These are phyloP conservation scores for Lithophane socia DNA, from an alignment of 2,888 invertebrate genomes.

Conservation along the genomic window DNA sequence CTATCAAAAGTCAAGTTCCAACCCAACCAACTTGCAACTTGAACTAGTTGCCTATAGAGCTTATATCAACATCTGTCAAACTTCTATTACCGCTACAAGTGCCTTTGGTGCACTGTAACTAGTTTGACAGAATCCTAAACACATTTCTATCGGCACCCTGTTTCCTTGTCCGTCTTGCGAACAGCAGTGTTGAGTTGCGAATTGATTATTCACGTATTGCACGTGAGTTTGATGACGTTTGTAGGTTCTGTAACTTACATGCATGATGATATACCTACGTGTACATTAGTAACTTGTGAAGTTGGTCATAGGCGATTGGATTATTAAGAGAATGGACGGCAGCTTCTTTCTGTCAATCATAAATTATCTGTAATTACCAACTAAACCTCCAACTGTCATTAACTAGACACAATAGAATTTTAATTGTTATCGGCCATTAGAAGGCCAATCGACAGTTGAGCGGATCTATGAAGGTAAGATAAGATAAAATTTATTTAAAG, in stretches of 20 bases:
- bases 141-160: slow-evolving; percentile 22
- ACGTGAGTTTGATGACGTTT: not conserved
- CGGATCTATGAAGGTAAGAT: no score
- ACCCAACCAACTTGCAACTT: slow-evolving; percentile 4
- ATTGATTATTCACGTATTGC: slow-evolving; percentile 14
- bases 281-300: no score
- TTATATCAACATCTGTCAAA: slow-evolving; percentile 33
- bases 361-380: no score
- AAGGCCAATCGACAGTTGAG: no score
- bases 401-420: no score
- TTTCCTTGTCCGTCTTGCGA: slow-evolving; percentile 15
- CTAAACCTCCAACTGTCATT: no score
- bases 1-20: not conserved
- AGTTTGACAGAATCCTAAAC: slow-evolving; percentile 36
- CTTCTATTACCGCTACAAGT: slow-evolving; percentile 38
- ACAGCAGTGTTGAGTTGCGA: not conserved
- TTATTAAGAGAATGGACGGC: no score
- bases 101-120: slow-evolving; percentile 10
- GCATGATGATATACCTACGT: no score
- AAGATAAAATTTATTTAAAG: no score
- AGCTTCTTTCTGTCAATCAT: no score
- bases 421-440: no score
- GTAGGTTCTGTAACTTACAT: not conserved
- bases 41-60: slow-evolving; percentile 25
- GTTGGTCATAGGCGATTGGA: no score